Evolutionary conservation across 2,113 vertebrate species (phyloP).

Genomic region (Cinclus mexicanus): DNA sequence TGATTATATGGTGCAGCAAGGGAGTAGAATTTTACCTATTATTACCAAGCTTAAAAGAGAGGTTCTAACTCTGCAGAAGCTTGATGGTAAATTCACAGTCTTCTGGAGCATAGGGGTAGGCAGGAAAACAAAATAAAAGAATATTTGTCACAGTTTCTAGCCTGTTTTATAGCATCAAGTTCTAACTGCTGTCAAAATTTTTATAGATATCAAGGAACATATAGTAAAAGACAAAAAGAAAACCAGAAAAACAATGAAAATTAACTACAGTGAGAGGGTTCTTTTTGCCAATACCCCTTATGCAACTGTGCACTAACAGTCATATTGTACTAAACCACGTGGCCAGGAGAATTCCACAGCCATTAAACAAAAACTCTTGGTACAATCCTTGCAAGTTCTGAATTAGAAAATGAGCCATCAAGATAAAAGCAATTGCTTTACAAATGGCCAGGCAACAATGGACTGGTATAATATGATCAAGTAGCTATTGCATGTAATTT

Average conservation of each 20-base stretch:
- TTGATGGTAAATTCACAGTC: not conserved
- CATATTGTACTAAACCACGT: not conserved
- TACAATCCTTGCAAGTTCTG: not conserved
- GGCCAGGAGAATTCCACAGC: not conserved
- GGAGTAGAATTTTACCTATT: not conserved
- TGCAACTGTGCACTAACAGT: not conserved
- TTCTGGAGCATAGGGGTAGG: not conserved
- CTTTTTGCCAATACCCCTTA: not conserved
- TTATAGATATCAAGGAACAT: not conserved
- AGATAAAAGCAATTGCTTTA: slow-evolving; percentile 15
- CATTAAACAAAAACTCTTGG: not conserved
- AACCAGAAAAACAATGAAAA: not conserved
- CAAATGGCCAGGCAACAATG: not conserved
- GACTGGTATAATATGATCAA: not conserved
- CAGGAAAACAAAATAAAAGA: not conserved
- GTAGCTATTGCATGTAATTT: slow-evolving; percentile 11
- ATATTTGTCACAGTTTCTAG: not conserved
- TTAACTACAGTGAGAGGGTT: not conserved
- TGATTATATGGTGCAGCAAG: not conserved
- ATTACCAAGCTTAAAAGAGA: not conserved
- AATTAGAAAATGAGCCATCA: not conserved
- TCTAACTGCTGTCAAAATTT: not conserved
- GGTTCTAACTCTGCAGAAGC: not conserved
- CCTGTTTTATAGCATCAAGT: not conserved
- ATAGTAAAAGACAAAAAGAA: not conserved